Conservation (phyloP, 2,797 vertebrate genomes). For the Acanthornis magna region DNA sequence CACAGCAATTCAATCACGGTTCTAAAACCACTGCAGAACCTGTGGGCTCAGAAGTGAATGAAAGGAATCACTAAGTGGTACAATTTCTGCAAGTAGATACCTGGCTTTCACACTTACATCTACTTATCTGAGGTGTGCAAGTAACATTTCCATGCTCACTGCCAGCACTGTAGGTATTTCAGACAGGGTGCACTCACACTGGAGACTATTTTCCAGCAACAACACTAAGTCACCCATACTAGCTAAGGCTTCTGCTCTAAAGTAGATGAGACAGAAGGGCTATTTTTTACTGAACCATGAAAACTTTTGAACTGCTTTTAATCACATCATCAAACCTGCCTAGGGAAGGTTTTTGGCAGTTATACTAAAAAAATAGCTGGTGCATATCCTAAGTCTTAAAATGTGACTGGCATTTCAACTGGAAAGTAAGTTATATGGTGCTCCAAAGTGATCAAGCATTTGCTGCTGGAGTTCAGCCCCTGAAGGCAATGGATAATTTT, state of each 20-base stretch:
- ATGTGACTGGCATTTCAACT: conserved; percentile 16
- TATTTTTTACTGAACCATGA: background rate
- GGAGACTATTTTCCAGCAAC: background rate
- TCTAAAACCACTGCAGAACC: background rate
- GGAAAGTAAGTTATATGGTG: background rate
- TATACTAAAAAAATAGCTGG: background rate
- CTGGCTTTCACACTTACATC: background rate
- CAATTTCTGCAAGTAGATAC: background rate
- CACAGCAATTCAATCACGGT: background rate
- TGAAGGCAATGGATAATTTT: background rate
- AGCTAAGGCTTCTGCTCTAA: background rate
- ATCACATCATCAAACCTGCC: background rate
- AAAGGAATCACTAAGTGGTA: background rate
- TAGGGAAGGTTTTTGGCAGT: background rate
- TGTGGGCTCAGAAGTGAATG: background rate
- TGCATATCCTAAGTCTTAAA: background rate
- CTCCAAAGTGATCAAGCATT: background rate
- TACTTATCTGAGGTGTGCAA: background rate
- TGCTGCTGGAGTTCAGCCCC: background rate
- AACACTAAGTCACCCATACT: background rate
- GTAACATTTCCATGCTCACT: background rate
- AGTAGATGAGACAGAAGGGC: background rate
- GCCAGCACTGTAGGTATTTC: background rate
- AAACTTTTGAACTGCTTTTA: background rate
- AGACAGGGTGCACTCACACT: background rate